Conservation (phyloP, 2,888 invertebrate species). For the Sturmia bella region DNA sequence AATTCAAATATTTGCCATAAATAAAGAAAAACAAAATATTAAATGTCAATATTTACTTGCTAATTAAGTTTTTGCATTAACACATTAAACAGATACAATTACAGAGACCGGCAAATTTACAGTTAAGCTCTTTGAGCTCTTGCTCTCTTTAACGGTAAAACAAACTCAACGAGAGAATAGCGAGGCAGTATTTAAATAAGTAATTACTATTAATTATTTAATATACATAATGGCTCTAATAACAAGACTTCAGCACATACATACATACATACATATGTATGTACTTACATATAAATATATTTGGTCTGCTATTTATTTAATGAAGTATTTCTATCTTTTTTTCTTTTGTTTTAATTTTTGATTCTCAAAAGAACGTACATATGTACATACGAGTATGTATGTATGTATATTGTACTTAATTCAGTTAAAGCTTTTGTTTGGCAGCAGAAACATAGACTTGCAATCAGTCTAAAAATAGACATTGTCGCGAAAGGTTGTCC, state of each 20-base stretch:
- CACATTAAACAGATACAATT: constrained; percentile 54
- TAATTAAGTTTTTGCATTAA: constrained; percentile 2
- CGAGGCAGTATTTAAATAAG: constrained; percentile 14
- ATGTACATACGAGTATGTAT: too few relatives aligned
- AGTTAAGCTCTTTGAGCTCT: constrained; percentile 18
- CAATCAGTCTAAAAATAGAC: constrained; percentile 76
- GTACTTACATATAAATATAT: too few relatives aligned
- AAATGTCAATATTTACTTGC: constrained; percentile 17
- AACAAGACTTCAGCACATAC: constrained; percentile 8
- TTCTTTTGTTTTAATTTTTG: too few relatives aligned
- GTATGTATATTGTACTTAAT: constrained; percentile 9
- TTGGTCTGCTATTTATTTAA: constrained; percentile 31
- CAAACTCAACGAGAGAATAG: constrained; percentile 18
- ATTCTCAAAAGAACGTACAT: too few relatives aligned
- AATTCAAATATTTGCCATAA: constrained; percentile 43
- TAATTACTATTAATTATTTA: constrained; percentile 5
- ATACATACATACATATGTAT: too few relatives aligned
- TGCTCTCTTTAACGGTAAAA: constrained; percentile 9
- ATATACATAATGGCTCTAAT: constrained; percentile 10
- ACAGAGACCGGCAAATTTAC: constrained; percentile 62
- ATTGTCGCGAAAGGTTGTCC: constrained; percentile 73
- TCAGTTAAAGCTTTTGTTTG: constrained; percentile 61
- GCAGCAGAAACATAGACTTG: constrained; percentile 58
- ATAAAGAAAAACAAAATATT: constrained; percentile 48
- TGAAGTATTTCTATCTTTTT: constrained; percentile 19